Conservation (phyloP, 2,113 vertebrate species). For the Hemiprocne comata region DNA sequence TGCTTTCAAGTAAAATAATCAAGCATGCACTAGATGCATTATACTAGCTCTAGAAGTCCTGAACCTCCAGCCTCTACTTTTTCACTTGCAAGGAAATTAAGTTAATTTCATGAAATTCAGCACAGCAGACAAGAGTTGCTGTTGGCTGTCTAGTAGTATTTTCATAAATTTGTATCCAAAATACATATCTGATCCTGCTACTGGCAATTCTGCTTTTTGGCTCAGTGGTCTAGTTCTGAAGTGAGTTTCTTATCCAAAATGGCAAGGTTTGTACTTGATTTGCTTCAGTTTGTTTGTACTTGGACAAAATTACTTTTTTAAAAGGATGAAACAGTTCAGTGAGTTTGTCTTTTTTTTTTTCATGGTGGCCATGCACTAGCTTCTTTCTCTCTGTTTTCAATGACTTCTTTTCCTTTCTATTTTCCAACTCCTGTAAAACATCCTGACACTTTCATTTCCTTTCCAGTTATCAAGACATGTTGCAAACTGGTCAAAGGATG, state of each 20-base stretch:
- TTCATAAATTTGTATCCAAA: not conserved
- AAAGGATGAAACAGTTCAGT: not conserved
- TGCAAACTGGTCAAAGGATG: not conserved
- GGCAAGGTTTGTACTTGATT: not conserved
- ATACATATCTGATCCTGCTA: not conserved
- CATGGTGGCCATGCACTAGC: not conserved
- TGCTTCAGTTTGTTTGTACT: not conserved
- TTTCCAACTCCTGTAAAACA: not conserved
- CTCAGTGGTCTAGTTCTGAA: not conserved
- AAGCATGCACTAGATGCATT: not conserved
- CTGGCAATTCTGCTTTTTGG: not conserved
- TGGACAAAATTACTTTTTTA: not conserved
- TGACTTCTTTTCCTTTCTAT: not conserved
- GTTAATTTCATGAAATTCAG: not conserved
- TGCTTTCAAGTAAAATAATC: not conserved
- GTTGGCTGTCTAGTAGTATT: not conserved
- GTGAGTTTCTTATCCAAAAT: not conserved
- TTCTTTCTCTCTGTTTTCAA: not conserved
- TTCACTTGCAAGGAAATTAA: not conserved
- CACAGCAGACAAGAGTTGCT: not conserved
- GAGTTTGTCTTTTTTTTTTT: not conserved
- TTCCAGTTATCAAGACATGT: not conserved
- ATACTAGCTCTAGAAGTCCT: not conserved
- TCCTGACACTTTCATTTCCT: not conserved
- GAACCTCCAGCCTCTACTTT: not conserved